A percentile compares a stretch with the other conserved stretches of the same genome.
Evolutionary conservation across 2,797 vertebrate genomes (phyloP).

Genomic region (Mus spretus): DNA sequence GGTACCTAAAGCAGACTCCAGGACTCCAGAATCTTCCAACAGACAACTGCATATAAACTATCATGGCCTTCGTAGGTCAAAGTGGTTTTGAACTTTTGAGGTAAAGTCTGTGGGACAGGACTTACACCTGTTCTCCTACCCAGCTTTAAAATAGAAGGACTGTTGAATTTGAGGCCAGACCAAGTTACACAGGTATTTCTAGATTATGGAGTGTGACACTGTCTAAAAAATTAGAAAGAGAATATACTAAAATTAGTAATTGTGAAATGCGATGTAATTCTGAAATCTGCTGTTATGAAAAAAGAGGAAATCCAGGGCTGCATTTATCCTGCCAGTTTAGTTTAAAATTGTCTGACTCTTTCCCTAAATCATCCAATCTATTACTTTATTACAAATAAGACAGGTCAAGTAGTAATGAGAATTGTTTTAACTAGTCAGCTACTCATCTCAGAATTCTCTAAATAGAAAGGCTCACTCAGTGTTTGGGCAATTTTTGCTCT

Average conservation of each 20-base stretch:
- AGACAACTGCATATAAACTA: background rate
- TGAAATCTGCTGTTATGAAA: slow-evolving; percentile 33
- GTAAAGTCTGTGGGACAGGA: background rate
- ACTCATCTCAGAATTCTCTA: background rate
- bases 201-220: background rate
- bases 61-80: background rate
- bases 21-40: background rate
- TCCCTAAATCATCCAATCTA: background rate
- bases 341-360: slow-evolving; percentile 13
- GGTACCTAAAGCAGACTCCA: background rate
- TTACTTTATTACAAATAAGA: slow-evolving; percentile 59
- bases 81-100: background rate
- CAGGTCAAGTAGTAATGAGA: background rate
- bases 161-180: background rate
- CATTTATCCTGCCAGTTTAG: background rate
- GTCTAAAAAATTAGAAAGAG: background rate
- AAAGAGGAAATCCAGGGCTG: background rate
- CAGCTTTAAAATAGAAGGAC: background rate
- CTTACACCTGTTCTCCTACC: background rate
- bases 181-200: background rate
- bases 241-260: background rate
- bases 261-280: slow-evolving; percentile 8
- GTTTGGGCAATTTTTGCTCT: background rate
- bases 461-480: background rate
- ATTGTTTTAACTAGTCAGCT: slow-evolving; percentile 13